Base-by-base conservation (phyloP, 2,888 invertebrate species). In the Charanyca ferruginea region DNA sequence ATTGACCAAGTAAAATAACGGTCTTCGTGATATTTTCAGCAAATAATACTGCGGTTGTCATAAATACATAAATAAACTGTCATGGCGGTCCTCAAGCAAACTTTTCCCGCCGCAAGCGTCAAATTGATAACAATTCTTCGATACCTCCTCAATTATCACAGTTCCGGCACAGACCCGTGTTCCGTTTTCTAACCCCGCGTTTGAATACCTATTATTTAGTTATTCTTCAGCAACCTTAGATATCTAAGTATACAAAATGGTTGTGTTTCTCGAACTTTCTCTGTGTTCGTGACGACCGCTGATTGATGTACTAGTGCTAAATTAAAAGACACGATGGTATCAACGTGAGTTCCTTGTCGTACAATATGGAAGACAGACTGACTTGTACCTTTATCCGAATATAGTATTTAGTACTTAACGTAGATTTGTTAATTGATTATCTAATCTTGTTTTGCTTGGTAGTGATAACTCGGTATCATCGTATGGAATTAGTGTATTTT, bases 261-360 rank as follows among this genome's bases (percentile, higher is more conserved):
- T 85, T 77, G 83, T 83, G 84, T 86, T 87, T 87, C 83, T 73
- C 71, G 61, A 68, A 86, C 88, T 88, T 88, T 88, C 88, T 77
- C 83, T 58, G 54, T 25, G 47, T 58, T 80, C 84, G 83, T 83
- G 82, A 79, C 79, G 66, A 54, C 49, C 68, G 44, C 49, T 81
- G 77, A 79, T 78, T 79, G 77, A 77, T 77, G 70, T 65, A 60
- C 58, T 53, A 23, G 53, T 60, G 70, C 62, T 83, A 81, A 81
- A 76, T 57, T 68, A 53, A 57, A 52, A 53, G 55, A 42, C 81
- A 81, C 79, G 83, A 83, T 57, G 66, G 48, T 13, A 41, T 57
- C 44, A 54, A 45, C 49, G 66, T 61, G 53, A 63, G 66, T 66
- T 75, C 71, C 65, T 63, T 63, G 64, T 57, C 49, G 38, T 47